Conservation (phyloP, 2,888 invertebrate species). For the Prosapia bicincta region DNA sequence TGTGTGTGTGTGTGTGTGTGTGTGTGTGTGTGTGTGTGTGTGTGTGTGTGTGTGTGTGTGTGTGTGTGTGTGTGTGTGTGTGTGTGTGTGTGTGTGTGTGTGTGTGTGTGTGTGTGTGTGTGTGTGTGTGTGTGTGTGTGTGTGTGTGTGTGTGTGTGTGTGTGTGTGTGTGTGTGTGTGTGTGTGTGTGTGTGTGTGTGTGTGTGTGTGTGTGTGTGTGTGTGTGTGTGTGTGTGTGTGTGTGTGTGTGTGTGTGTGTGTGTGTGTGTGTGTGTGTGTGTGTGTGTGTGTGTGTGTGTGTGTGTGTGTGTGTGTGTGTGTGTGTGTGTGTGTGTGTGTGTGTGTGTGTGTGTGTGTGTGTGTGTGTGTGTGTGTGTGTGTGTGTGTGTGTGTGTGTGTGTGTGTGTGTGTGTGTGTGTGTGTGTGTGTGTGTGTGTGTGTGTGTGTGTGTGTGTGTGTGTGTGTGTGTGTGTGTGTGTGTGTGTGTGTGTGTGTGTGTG, state of each 20-base stretch:
- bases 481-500: no score
- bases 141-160: not conserved
- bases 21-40: not conserved
- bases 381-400: no score
- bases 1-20: no score
- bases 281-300: not conserved
- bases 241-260: not conserved
- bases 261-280: not conserved
- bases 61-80: not conserved
- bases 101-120: not conserved
- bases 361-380: no score
- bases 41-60: not conserved
- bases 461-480: no score
- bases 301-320: no score
- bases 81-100: not conserved
- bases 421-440: no score
- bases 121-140: not conserved
- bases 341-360: no score
- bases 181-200: not conserved
- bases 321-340: no score
- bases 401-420: no score
- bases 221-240: not conserved
- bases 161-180: not conserved
- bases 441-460: no score
- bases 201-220: not conserved